These are phyloP conservation scores for Peribatodes rhomboidaria DNA, from an alignment of 2,888 invertebrate genomes.

Conservation along the genomic window DNA sequence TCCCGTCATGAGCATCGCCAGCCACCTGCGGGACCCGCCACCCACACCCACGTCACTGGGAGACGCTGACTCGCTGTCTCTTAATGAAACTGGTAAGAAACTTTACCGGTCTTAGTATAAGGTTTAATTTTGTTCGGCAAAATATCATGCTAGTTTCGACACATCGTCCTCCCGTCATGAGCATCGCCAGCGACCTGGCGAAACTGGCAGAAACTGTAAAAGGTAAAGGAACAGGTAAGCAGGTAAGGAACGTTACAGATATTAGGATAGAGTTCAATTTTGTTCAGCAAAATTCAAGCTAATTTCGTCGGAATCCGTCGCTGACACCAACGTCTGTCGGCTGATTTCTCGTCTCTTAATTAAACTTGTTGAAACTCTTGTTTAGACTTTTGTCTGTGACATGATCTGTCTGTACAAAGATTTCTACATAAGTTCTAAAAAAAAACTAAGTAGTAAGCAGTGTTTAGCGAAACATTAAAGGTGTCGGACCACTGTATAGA, in stretches of 20 bases:
- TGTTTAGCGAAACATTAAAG: no score
- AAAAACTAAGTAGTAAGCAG: no score
- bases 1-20: slow-evolving; percentile 91
- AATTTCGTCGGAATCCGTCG: slow-evolving; percentile 75
- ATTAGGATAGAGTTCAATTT: no score
- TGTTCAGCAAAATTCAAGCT: no score
- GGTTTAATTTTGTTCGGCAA: neutral
- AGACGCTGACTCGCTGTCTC: slow-evolving; percentile 76
- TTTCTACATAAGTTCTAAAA: neutral
- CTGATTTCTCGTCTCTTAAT: slow-evolving; percentile 68
- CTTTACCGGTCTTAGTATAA: neutral
- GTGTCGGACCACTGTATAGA: no score
- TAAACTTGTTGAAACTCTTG: slow-evolving; percentile 64
- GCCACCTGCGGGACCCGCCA: slow-evolving; percentile 76
- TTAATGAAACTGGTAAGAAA: slow-evolving; percentile 71
- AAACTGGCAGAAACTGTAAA: no score
- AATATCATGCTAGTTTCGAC: slow-evolving; percentile 59
- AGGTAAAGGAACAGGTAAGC: no score
- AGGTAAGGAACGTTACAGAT: no score
- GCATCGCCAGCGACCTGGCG: no score
- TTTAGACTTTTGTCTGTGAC: no score
- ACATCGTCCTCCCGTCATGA: slow-evolving; percentile 91
- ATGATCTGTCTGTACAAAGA: no score
- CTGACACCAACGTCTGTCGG: slow-evolving; percentile 78
- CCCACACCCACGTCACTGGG: slow-evolving; percentile 80